A percentile compares a stretch with the other conserved stretches of the same genome.
phyloP scores from a whole-genome alignment of 2,888 invertebrate genomes.

The Cosmia trapezina region DNA sequence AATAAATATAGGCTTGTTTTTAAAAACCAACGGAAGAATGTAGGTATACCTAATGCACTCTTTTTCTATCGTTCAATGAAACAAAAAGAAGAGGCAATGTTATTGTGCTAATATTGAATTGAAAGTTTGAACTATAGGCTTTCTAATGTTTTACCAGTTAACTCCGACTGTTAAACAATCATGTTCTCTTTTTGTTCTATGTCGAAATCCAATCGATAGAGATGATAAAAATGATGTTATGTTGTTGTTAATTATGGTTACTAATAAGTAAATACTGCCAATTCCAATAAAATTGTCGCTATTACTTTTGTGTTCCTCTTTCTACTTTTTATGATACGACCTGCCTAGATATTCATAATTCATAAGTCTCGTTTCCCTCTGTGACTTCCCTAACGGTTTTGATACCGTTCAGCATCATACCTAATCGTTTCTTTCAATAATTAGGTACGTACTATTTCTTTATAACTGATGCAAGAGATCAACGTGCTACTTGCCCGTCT shows the following conservation, averaged over 20 bases:
- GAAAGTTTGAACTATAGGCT: constrained; percentile 62
- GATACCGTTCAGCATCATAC: background rate
- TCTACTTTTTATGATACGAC: background rate
- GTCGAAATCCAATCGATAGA: constrained; percentile 45
- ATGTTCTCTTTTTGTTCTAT: constrained; percentile 36
- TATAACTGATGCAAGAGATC: background rate
- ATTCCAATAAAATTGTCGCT: constrained; percentile 55
- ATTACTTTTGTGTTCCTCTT: constrained; percentile 15
- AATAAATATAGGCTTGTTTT: constrained; percentile 24
- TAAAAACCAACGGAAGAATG: too few relatives aligned
- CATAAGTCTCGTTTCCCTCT: background rate
- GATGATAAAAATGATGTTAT: constrained; percentile 32
- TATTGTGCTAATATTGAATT: constrained; percentile 57
- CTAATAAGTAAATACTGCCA: constrained; percentile 63
- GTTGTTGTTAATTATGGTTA: constrained; percentile 48
- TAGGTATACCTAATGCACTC: too few relatives aligned
- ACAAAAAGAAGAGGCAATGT: constrained; percentile 53
- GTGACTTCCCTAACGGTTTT: background rate
- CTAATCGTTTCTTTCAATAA: background rate
- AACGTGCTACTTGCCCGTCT: too few relatives aligned
- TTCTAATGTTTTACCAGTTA: constrained; percentile 45
- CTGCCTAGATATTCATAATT: background rate
- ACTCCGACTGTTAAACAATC: constrained; percentile 18
- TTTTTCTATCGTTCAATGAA: constrained; percentile 62
- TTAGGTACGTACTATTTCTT: background rate